phyloP scores from a whole-genome alignment of 2,113 vertebrate species.

The Sphaerodactylus townsendi region DNA sequence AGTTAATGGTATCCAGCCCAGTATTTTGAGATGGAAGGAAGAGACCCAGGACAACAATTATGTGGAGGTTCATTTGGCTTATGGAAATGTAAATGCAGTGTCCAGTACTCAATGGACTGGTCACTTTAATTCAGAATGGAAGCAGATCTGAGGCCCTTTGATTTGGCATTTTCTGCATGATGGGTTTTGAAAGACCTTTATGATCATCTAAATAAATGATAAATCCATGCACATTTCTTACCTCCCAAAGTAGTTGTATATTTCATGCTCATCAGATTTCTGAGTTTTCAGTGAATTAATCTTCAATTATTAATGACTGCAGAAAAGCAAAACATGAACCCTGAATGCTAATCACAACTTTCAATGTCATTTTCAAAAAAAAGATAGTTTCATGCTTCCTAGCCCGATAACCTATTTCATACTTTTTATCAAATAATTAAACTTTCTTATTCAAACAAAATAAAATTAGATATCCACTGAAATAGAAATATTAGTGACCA shows the following conservation, averaged over 20 bases:
- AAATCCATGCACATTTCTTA: conserved; percentile 60
- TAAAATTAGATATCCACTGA: not conserved
- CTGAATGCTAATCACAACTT: conserved; percentile 58
- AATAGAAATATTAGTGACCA: not conserved
- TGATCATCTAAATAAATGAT: conserved; percentile 51
- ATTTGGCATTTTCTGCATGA: conserved; percentile 41
- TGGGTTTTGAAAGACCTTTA: conserved; percentile 19
- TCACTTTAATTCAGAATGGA: not conserved
- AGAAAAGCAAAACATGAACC: conserved; percentile 46
- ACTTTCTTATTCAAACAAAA: conserved; percentile 30
- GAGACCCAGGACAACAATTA: not conserved
- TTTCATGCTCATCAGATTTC: conserved; percentile 56
- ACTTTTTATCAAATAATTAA: conserved; percentile 39
- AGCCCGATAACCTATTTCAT: conserved; percentile 33
- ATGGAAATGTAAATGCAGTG: not conserved
- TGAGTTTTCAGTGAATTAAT: conserved; percentile 63
- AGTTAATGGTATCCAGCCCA: too few relatives aligned
- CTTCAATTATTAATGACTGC: conserved; percentile 62
- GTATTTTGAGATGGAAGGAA: not conserved
- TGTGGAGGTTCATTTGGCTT: not conserved
- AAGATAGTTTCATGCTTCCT: conserved; percentile 26
- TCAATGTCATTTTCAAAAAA: conserved; percentile 58
- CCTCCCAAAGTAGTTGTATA: conserved; percentile 52
- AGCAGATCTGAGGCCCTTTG: not conserved
- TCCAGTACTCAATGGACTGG: not conserved